Evolutionary conservation across 2,888 invertebrate genomes (phyloP).

Genomic region (Ptychoptera albimana): DNA sequence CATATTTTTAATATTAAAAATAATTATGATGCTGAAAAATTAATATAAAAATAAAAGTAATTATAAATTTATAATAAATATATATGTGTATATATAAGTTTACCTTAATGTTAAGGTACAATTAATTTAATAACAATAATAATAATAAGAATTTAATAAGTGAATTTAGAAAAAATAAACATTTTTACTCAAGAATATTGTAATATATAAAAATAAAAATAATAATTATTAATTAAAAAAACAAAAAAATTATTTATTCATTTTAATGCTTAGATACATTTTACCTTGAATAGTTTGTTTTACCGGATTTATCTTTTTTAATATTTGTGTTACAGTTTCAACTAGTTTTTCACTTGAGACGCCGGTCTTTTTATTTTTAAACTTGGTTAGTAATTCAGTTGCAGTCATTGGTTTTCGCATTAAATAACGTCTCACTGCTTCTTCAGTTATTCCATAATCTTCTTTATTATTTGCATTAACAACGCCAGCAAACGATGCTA

Average conservation of each 20-base stretch:
- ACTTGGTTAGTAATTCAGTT: constrained; percentile 86
- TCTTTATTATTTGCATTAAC: constrained; percentile 25
- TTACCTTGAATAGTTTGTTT: constrained; percentile 85
- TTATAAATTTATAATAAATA: too few relatives aligned
- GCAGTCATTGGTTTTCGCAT: constrained; percentile 97
- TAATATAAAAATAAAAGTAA: too few relatives aligned
- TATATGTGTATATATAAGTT: too few relatives aligned
- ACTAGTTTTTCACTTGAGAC: constrained; percentile 81
- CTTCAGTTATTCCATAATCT: constrained; percentile 85
- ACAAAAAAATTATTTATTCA: constrained; percentile 14
- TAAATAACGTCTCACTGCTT: constrained; percentile 84
- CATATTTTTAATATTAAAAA: too few relatives aligned
- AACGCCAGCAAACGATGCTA: constrained; percentile 27
- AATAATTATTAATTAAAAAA: neutral
- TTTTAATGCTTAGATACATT: constrained; percentile 83
- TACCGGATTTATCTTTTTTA: constrained; percentile 87
- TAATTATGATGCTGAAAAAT: too few relatives aligned
- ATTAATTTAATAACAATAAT: too few relatives aligned
- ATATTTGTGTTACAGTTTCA: constrained; percentile 83
- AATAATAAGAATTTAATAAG: too few relatives aligned
- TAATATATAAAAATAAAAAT: too few relatives aligned
- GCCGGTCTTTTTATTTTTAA: constrained; percentile 86
- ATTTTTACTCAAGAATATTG: too few relatives aligned
- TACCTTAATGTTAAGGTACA: too few relatives aligned
- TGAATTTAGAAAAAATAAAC: too few relatives aligned